Conservation (phyloP, 2,888 invertebrate genomes). For the Palloptera scutellata region DNA sequence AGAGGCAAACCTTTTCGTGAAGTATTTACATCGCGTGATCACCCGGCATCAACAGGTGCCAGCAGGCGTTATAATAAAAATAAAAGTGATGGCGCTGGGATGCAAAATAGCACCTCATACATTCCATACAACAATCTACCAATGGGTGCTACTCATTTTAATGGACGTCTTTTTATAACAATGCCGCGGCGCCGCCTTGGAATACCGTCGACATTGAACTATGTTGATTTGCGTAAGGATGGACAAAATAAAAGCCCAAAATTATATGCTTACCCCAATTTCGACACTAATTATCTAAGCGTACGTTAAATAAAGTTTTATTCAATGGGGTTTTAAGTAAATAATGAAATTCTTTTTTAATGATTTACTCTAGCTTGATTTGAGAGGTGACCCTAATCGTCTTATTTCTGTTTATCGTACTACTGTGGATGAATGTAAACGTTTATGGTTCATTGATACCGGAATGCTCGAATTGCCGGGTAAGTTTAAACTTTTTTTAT, state of each 20-base stretch:
- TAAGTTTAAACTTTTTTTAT: conserved; percentile 52
- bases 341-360: not conserved
- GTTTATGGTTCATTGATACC: conserved; percentile 83
- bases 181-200: conserved; percentile 75
- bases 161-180: conserved; percentile 74
- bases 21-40: conserved; percentile 29
- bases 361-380: conserved; percentile 29
- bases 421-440: conserved; percentile 73
- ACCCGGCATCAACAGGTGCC: not conserved
- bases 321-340: conserved; percentile 4
- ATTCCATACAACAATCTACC: conserved; percentile 62
- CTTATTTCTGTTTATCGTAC: conserved; percentile 78
- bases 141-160: conserved; percentile 59
- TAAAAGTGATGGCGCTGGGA: too few species aligned
- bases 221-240: conserved; percentile 59
- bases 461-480: conserved; percentile 76
- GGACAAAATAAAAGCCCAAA: conserved; percentile 51
- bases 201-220: conserved; percentile 71
- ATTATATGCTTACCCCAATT: conserved; percentile 58
- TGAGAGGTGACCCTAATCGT: conserved; percentile 41
- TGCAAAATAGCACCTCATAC: conserved; percentile 42
- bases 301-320: conserved; percentile 35
- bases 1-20: conserved; percentile 18
- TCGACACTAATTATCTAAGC: conserved; percentile 53
- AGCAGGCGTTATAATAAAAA: not conserved